These are phyloP conservation scores for Porites rus DNA, from an alignment of 92 coral and sea anemone genomes.

Conservation along the genomic window DNA sequence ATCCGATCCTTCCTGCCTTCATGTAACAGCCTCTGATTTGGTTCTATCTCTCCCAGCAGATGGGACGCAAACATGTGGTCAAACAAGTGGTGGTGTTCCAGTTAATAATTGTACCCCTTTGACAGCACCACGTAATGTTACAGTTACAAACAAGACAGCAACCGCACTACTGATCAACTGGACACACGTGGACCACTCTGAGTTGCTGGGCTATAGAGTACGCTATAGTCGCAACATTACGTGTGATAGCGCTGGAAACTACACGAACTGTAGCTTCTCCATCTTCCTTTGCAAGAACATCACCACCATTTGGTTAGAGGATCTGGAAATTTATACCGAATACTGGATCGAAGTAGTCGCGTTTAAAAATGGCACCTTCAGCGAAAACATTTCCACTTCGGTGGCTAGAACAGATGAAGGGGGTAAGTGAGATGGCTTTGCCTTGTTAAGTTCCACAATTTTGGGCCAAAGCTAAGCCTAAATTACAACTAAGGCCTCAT, in stretches of 20 bases:
- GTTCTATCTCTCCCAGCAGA: too few relatives aligned
- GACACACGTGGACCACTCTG: not conserved
- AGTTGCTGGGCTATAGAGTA: constrained; percentile 15
- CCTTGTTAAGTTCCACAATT: not conserved
- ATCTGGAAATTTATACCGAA: constrained; percentile 2
- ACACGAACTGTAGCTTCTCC: not conserved
- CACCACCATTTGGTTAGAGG: not conserved
- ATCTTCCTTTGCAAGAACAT: constrained; percentile 18
- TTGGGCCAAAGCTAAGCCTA: not conserved
- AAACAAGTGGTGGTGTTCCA: too few relatives aligned
- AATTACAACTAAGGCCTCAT: not conserved
- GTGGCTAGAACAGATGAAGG: constrained; percentile 23
- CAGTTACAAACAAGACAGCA: not conserved
- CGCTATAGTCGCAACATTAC: not conserved
- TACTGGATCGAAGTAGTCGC: constrained; percentile 29
- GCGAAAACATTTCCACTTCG: not conserved
- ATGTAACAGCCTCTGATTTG: too few relatives aligned
- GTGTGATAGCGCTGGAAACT: not conserved
- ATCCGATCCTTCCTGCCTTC: too few relatives aligned
- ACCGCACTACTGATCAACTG: not conserved
- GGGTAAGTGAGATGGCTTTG: not conserved
- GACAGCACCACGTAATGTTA: constrained; percentile 14
- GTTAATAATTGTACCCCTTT: too few relatives aligned
- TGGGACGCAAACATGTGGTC: too few relatives aligned
- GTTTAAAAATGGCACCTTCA: constrained; percentile 1